These are phyloP conservation scores for Actenoides hombroni DNA, from an alignment of 2,113 vertebrate genomes.

Conservation along the genomic window DNA sequence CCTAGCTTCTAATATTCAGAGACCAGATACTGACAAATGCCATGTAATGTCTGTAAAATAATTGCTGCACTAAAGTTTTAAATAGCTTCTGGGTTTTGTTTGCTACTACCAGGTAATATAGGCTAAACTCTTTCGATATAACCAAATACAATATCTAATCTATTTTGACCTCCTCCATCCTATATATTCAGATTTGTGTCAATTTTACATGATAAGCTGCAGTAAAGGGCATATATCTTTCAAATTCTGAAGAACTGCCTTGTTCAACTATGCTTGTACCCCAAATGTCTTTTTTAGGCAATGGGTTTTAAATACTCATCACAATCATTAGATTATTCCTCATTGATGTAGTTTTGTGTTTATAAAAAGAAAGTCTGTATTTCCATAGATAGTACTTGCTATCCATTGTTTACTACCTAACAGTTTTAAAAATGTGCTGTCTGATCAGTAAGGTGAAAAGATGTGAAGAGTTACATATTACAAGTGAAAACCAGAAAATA, in stretches of 20 bases:
- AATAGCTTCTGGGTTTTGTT: not conserved
- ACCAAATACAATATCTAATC: not conserved
- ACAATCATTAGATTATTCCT: not conserved
- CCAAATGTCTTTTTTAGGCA: not conserved
- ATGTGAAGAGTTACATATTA: not conserved
- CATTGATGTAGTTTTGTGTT: not conserved
- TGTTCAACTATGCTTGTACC: not conserved
- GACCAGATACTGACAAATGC: not conserved
- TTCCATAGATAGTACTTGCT: not conserved
- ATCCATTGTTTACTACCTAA: not conserved
- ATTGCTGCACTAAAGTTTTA: not conserved
- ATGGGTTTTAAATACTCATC: not conserved
- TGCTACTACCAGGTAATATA: not conserved
- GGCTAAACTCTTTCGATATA: not conserved
- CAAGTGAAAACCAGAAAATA: not conserved
- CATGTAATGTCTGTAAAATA: not conserved
- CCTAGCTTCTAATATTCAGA: not conserved
- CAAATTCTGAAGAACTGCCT: not conserved
- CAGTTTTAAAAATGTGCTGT: not conserved
- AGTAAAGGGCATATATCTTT: not conserved
- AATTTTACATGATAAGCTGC: not conserved
- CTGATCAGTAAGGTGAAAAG: not conserved
- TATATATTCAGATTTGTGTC: not conserved
- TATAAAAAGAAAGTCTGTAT: not conserved
- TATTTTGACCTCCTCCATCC: not conserved